Conservation (phyloP, 2,113 vertebrate genomes). For the Catharus fuscescens region DNA sequence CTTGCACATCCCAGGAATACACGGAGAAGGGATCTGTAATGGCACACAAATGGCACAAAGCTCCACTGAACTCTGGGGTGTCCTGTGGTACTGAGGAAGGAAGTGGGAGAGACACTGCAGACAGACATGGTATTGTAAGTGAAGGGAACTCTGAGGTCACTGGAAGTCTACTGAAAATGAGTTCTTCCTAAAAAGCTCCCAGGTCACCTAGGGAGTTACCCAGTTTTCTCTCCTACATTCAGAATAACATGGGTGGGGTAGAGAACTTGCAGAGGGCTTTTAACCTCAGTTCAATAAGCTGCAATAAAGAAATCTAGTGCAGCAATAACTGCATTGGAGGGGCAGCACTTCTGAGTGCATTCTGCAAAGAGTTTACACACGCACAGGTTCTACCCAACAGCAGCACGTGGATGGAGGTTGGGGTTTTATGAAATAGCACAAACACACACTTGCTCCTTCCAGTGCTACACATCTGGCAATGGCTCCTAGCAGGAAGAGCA, state of each 20-base stretch:
- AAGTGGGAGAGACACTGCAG: not conserved
- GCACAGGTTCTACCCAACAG: not conserved
- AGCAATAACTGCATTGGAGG: not conserved
- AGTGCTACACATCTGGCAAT: not conserved
- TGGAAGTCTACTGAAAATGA: not conserved
- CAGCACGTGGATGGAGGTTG: rapidly evolving
- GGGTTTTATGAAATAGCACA: not conserved
- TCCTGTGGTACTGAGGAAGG: not conserved
- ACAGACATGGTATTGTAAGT: not conserved
- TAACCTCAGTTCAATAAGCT: not conserved
- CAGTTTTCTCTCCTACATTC: not conserved
- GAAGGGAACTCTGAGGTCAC: not conserved
- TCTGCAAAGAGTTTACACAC: not conserved
- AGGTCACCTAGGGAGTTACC: not conserved
- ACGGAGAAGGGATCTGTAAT: not conserved
- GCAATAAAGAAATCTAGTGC: not conserved
- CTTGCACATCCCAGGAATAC: not conserved
- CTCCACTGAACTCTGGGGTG: not conserved
- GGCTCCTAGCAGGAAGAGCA: not conserved
- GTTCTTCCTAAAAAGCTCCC: not conserved
- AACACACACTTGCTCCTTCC: not conserved
- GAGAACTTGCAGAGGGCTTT: not conserved
- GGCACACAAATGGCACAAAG: not conserved
- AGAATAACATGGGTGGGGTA: not conserved
- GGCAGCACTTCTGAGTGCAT: not conserved